These are phyloP conservation scores for Molossus molossus DNA, from an alignment of 2,797 vertebrate genomes.

Conservation along the genomic window DNA sequence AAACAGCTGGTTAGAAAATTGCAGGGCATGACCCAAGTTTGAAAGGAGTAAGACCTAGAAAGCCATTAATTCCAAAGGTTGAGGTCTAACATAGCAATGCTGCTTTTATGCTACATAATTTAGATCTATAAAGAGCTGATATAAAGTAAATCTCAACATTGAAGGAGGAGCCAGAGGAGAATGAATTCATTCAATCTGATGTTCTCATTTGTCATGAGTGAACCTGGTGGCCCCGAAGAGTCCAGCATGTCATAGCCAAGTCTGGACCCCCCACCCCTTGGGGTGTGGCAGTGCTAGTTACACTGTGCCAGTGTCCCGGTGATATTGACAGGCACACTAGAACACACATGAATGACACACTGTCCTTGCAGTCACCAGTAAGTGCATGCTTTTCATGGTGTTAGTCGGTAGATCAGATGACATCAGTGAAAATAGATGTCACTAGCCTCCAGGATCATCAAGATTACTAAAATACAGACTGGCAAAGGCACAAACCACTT, in stretches of 20 bases:
- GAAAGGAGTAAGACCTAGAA: slow-evolving; percentile 63
- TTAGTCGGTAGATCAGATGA: neutral
- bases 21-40: slow-evolving; percentile 63
- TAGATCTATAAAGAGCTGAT: slow-evolving; percentile 43
- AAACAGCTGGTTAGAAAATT: slow-evolving; percentile 69
- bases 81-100: slow-evolving; percentile 19
- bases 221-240: neutral
- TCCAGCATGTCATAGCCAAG: neutral
- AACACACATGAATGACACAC: neutral
- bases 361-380: neutral
- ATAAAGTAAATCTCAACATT: slow-evolving; percentile 56
- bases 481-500: neutral
- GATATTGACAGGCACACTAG: neutral
- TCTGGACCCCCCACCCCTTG: neutral
- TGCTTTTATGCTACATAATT: slow-evolving; percentile 57
- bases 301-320: neutral
- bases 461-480: neutral
- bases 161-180: neutral
- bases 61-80: slow-evolving; percentile 71
- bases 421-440: slow-evolving; percentile 1
- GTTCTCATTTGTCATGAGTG: neutral
- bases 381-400: neutral
- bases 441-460: neutral
- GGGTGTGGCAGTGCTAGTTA: neutral
- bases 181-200: slow-evolving; percentile 34